Evolutionary conservation across 2,888 invertebrate species (phyloP), one percentile per base, ranked within the genome.

Genomic region (Spilosoma lubricipeda): DNA sequence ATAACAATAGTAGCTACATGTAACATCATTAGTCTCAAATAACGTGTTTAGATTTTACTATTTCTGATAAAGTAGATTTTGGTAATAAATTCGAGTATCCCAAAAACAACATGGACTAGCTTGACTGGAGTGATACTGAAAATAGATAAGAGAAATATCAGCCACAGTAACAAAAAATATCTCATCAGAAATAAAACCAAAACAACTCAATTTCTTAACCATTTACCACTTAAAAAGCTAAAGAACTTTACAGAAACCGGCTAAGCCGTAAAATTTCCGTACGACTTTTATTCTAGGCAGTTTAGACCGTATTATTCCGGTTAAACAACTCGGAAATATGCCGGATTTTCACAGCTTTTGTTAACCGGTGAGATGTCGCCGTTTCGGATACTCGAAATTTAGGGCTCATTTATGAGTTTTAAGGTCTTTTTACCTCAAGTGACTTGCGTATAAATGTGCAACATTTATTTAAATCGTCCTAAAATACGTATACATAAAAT

Each of bases 301-400:
- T 86, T 87, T 86, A 89, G 82, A 82, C 84, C 80, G 84, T 87
- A 88, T 89, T 87, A 87, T 87, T 85, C 85, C 82, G 77, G 86
- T 83, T 85, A 87, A 70, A 66, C 69, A 75, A 75, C 65, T 69
- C 65, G 75, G 66, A 72, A 72, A 72, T 72, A 66, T 72, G 69
- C 56, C 65, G 69, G 69, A 69, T 71, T 75, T 75, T 72, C 84
- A 77, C 87, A 84, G 86, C 87, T 87, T n/a, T 86, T 88, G 85
- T 86, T 83, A 83, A 81, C 80, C 82, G 73, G 83, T 81, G 84
- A 85, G 84, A 86, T 84, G 85, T 86, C 83, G 85, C 82, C 83
- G 78, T 81, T 84, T 74, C 67, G 77, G 79, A 78, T 70, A 73
- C 77, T 79, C 27, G 73, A 79, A 80, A 82, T 83, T 82, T 82